Conservation (phyloP, 2,113 vertebrate genomes). For the Salvator merianae region DNA sequence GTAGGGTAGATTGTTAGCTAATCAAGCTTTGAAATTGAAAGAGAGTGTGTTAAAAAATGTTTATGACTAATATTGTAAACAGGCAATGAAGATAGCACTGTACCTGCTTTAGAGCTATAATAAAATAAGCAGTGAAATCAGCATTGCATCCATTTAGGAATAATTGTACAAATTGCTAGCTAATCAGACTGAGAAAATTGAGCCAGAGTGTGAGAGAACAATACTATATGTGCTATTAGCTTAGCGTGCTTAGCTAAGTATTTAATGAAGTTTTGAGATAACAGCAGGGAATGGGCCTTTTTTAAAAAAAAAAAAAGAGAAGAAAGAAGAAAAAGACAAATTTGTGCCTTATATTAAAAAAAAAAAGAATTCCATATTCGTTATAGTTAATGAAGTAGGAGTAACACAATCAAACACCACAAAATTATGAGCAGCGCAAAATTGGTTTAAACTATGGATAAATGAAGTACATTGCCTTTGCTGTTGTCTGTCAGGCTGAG, state of each 20-base stretch:
- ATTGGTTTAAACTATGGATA: slow-evolving; percentile 19
- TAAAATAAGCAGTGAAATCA: slow-evolving; percentile 70
- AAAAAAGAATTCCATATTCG: neutral
- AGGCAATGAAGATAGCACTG: slow-evolving; percentile 51
- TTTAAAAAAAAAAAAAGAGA: neutral
- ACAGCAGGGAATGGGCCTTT: neutral
- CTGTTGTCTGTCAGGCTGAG: slow-evolving; percentile 43
- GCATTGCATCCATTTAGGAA: slow-evolving; percentile 62
- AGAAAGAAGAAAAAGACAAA: slow-evolving; percentile 5
- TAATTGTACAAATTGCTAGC: slow-evolving; percentile 73
- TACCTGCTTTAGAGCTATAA: slow-evolving; percentile 64
- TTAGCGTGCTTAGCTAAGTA: slow-evolving; percentile 46
- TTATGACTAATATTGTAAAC: slow-evolving; percentile 70
- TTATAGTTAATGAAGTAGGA: slow-evolving; percentile 35
- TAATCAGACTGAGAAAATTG: slow-evolving; percentile 69
- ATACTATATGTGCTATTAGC: slow-evolving; percentile 53
- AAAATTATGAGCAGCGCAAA: slow-evolving; percentile 25
- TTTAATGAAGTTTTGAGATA: slow-evolving; percentile 48
- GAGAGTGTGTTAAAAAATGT: slow-evolving; percentile 58
- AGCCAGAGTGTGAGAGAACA: slow-evolving; percentile 55
- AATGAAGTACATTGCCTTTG: neutral
- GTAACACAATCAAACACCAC: slow-evolving; percentile 27
- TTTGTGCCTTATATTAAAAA: slow-evolving; percentile 1
- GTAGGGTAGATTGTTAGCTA: slow-evolving; percentile 67
- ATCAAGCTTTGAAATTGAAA: slow-evolving; percentile 71